Conservation (phyloP, 2,113 vertebrate species). For the Capreolus pygargus region DNA sequence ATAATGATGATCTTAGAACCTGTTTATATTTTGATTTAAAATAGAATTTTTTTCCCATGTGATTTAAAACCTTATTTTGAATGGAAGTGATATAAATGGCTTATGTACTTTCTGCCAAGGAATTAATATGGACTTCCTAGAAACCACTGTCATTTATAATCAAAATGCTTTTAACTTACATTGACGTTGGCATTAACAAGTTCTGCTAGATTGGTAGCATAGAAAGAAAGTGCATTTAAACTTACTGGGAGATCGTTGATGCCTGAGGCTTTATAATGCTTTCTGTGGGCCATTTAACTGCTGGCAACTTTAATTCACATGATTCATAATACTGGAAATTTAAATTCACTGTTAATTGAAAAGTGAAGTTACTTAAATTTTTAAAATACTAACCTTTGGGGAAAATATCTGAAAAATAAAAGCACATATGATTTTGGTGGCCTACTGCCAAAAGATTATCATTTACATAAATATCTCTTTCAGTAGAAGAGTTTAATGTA, state of each 20-base stretch:
- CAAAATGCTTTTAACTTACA: constrained; percentile 25
- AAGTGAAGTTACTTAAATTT: constrained; percentile 75
- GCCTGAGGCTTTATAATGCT: constrained; percentile 50
- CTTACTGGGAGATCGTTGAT: constrained; percentile 7
- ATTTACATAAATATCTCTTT: constrained; percentile 83
- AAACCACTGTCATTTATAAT: constrained; percentile 28
- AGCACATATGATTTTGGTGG: constrained; percentile 74
- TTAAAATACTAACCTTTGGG: constrained; percentile 73
- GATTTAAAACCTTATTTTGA: constrained; percentile 49
- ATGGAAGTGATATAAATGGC: constrained; percentile 23
- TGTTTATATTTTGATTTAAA: constrained; percentile 59
- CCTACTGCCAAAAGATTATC: constrained; percentile 77
- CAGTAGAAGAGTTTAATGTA: constrained; percentile 71
- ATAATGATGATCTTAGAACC: background rate
- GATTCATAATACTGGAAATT: constrained; percentile 66
- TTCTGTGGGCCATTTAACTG: constrained; percentile 52
- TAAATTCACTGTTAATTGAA: constrained; percentile 67
- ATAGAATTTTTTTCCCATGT: constrained; percentile 10
- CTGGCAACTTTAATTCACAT: constrained; percentile 54
- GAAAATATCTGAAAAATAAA: constrained; percentile 75
- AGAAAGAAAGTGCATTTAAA: constrained; percentile 11
- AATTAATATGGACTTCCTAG: constrained; percentile 1
- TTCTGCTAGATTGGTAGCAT: background rate
- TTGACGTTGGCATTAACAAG: background rate
- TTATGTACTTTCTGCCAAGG: constrained; percentile 33